phyloP scores from a whole-genome alignment of 2,113 vertebrate species.

The Calidris pugnax region DNA sequence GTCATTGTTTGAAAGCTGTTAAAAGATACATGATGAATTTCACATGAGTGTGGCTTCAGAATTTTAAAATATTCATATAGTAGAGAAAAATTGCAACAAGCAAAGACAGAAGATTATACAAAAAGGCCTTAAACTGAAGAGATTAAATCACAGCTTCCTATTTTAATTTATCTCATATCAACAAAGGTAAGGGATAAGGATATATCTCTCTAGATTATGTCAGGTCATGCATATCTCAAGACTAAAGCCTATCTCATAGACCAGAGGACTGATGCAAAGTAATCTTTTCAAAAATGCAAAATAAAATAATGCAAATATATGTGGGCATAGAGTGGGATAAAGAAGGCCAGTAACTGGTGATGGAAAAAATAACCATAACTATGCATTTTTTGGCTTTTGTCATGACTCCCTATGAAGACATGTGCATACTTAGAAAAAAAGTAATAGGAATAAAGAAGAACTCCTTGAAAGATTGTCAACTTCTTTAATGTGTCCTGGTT shows the following conservation, averaged over 20 bases:
- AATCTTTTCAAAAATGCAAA: background rate
- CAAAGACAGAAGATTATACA: background rate
- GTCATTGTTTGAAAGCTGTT: background rate
- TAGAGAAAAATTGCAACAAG: background rate
- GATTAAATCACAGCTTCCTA: background rate
- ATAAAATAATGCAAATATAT: background rate
- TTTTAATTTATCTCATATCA: conserved; percentile 4
- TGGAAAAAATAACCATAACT: background rate
- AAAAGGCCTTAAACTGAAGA: background rate
- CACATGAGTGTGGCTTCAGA: background rate
- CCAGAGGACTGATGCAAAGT: background rate
- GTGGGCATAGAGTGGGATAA: background rate
- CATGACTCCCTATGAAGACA: background rate
- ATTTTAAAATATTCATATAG: background rate
- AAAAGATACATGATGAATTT: background rate
- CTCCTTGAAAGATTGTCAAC: background rate
- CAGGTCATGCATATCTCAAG: background rate
- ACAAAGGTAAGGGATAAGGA: background rate
- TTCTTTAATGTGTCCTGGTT: background rate
- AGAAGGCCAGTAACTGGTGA: background rate
- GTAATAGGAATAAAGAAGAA: background rate
- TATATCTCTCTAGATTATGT: background rate
- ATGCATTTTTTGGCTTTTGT: background rate
- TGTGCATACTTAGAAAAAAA: background rate
- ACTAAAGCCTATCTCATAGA: background rate